These are phyloP conservation scores for Rhinichthys klamathensis DNA, from an alignment of 2,113 vertebrate genomes.

Conservation along the genomic window DNA sequence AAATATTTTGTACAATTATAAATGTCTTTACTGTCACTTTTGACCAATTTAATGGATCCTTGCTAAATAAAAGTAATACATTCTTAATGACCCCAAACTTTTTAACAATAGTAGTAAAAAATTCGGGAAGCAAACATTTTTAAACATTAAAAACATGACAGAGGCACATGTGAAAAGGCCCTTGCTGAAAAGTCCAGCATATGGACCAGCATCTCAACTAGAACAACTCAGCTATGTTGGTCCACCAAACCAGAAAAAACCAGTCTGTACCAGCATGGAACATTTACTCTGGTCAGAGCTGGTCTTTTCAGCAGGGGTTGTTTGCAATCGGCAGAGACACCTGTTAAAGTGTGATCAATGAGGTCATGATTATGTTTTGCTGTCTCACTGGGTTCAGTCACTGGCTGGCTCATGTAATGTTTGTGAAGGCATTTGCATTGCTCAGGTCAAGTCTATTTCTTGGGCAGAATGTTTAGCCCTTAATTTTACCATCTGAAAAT, in stretches of 20 bases:
- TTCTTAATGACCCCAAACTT: not conserved
- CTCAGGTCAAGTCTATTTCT: not conserved
- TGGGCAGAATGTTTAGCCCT: not conserved
- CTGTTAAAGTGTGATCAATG: constrained; percentile 12
- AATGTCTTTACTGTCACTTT: not conserved
- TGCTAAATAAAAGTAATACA: not conserved
- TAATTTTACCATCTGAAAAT: not conserved
- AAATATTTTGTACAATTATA: not conserved
- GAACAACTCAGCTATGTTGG: not conserved
- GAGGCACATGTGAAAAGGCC: not conserved
- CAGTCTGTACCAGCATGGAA: constrained; percentile 23
- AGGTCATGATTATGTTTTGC: constrained; percentile 28
- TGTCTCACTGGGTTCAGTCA: constrained; percentile 29
- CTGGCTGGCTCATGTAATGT: not conserved
- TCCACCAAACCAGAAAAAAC: constrained; percentile 24
- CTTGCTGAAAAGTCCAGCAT: not conserved
- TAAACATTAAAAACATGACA: not conserved
- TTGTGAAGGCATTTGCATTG: not conserved
- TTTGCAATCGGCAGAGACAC: not conserved
- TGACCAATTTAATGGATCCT: too few species aligned
- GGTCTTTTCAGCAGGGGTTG: not conserved
- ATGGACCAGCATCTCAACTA: not conserved
- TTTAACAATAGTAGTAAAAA: not conserved
- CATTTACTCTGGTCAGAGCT: not conserved
- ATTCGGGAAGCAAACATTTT: not conserved